Percentiles rank a stretch among this genome's conserved stretches.
phyloP scores from a whole-genome alignment of 2,113 vertebrate genomes.

The Stomatorhinus ivindoensis region DNA sequence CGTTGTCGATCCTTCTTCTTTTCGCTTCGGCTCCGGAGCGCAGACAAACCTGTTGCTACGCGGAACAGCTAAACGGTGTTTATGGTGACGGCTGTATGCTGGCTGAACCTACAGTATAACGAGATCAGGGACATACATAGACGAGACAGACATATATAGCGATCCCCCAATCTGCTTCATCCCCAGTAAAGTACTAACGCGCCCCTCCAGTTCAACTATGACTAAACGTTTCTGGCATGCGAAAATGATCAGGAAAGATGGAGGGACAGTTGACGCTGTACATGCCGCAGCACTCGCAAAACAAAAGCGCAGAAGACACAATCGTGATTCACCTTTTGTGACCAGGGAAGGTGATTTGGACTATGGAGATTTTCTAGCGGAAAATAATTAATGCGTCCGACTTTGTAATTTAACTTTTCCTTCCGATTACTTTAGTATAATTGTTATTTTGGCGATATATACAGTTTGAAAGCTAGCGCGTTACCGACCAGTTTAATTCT shows the following conservation, averaged over 20 bases:
- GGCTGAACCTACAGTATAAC: not conserved
- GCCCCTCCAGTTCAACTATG: not conserved
- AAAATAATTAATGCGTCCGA: not conserved
- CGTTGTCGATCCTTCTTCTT: no score
- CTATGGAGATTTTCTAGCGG: not conserved
- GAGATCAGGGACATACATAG: not conserved
- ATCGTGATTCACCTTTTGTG: not conserved
- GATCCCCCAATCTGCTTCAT: not conserved
- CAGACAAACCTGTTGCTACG: not conserved
- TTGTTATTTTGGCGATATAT: not conserved
- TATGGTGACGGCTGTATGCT: not conserved
- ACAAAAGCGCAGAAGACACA: not conserved
- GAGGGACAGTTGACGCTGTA: not conserved
- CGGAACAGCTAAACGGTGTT: not conserved
- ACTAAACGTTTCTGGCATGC: not conserved
- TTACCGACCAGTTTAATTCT: not conserved
- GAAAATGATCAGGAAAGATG: not conserved
- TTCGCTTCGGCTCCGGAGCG: no score
- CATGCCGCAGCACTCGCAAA: not conserved
- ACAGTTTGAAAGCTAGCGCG: not conserved
- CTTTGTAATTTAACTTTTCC: not conserved
- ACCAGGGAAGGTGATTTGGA: not conserved
- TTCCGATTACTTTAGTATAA: not conserved
- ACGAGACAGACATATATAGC: no score
- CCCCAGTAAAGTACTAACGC: not conserved